Conservation (phyloP, 2,888 invertebrate species). For the Seira sanloemensis region DNA sequence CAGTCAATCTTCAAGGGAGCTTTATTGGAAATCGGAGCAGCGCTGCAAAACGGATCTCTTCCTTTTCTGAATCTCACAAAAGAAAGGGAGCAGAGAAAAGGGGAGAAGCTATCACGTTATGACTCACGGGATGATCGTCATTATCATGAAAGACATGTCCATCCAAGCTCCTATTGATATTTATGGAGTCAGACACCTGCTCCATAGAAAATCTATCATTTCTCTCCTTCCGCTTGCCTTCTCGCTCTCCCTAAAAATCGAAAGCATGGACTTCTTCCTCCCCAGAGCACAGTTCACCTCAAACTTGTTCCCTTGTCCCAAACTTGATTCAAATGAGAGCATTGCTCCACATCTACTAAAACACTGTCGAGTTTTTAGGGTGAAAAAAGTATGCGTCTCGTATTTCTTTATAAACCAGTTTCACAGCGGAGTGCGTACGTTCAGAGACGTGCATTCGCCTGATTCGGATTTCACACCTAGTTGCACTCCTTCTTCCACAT, state of each 20-base stretch:
- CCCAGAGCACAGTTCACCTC: background rate
- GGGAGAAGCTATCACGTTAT: background rate
- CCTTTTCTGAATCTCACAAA: too few species aligned
- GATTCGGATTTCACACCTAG: background rate
- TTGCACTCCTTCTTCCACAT: background rate
- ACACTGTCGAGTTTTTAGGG: background rate
- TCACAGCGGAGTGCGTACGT: too few species aligned
- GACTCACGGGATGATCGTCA: background rate
- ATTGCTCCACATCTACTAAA: too few species aligned
- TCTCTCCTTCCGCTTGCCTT: background rate
- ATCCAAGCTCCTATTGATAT: conserved; percentile 4
- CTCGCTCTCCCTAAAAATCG: background rate
- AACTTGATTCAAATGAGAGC: background rate
- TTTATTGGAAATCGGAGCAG: background rate
- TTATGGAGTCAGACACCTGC: background rate
- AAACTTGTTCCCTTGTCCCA: background rate
- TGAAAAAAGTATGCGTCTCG: background rate
- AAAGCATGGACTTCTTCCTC: background rate
- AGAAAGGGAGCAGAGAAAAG: background rate
- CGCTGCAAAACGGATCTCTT: too few species aligned
- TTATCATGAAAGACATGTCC: background rate
- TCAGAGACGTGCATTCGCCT: too few species aligned
- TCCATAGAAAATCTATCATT: background rate
- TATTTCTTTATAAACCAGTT: too few species aligned
- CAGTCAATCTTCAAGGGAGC: background rate